Percentiles rank a stretch among this genome's conserved stretches.
Evolutionary conservation across 1,140 invertebrate genomes (phyloP).

Genomic region (Colletes latitarsis): DNA sequence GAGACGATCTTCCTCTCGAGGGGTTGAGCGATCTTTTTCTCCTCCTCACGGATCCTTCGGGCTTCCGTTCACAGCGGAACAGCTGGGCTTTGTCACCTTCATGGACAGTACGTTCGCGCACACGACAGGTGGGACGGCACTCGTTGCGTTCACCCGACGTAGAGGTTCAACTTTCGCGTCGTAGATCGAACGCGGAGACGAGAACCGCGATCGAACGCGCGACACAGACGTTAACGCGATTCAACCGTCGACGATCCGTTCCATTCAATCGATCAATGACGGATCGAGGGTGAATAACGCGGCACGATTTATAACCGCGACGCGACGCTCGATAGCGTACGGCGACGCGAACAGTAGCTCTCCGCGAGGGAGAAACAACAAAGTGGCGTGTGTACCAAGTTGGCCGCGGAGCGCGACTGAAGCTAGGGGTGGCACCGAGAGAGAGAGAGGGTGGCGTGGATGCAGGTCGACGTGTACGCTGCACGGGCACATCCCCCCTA

Average conservation of each 20-base stretch:
- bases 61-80: conserved; percentile 12
- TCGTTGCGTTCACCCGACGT: conserved; percentile 27
- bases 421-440: conserved; percentile 62
- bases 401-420: conserved; percentile 68
- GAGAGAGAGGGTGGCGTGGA: conserved; percentile 60
- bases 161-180: background rate
- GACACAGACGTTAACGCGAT: background rate
- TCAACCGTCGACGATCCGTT: background rate
- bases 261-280: conserved; percentile 4
- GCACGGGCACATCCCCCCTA: conserved; percentile 79
- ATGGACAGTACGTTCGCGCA: conserved; percentile 53
- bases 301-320: conserved; percentile 31
- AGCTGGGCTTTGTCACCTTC: conserved; percentile 5
- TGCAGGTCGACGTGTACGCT: conserved; percentile 77
- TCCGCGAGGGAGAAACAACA: conserved; percentile 47
- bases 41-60: background rate
- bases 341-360: conserved; percentile 15
- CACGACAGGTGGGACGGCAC: conserved; percentile 42
- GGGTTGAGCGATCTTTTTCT: background rate
- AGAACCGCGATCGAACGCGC: background rate
- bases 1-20: conserved; percentile 49
- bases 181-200: conserved; percentile 23
- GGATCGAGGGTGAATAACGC: background rate
- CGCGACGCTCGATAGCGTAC: conserved; percentile 30
- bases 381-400: conserved; percentile 64